Evolutionary conservation across 2,113 vertebrate genomes (phyloP), one percentile per base, ranked within the genome.

Genomic region (Vicugna pacos): DNA sequence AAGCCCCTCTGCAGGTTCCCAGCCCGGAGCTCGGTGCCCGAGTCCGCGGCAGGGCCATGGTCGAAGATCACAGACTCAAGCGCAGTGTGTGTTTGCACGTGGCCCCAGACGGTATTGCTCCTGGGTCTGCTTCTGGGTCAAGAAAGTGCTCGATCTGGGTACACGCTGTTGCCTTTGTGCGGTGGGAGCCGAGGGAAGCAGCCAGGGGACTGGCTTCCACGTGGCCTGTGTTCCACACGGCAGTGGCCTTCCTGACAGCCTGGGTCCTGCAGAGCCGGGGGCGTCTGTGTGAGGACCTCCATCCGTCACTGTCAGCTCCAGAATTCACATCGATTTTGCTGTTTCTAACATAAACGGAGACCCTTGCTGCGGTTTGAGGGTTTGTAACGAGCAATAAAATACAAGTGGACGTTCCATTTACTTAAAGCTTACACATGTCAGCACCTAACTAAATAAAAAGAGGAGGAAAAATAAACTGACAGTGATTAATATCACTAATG

Each of bases 391-490:
- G 83, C 65, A 97, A 54, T 86, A 97, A 97, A 98, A 85, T 32
- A 95, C 35, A 75, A 46, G 70, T 95, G 24, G 64, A 97, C 93
- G 69, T 96, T 72, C 95, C 52, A 85, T 98, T 98, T 97, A 96
- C 95, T 42, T 97, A 98, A 52, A 54, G 26, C 97, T 98, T 98
- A 95, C 83, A n/a, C 73, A 86, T 95, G 96, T 97, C 96, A 97
- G 96, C 96, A 97, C 84, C 76, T 76, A 96, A 77, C 76, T 95
- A 94, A 91, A 96, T 96, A 93, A 81, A 96, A 65, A 64, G 70
- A 86, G 83, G 94, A 80, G 16, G 13, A 60, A 97, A 98, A 97
- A 96, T 96, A 97, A 94, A 65, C 32, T 75, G 76, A 96, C 38
- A 86, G n/a, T 81, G 80, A 95, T 97, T 97, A 96, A 96, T 97